phyloP scores from a whole-genome alignment of 2,113 vertebrate genomes.

The Pluvialis apricaria region DNA sequence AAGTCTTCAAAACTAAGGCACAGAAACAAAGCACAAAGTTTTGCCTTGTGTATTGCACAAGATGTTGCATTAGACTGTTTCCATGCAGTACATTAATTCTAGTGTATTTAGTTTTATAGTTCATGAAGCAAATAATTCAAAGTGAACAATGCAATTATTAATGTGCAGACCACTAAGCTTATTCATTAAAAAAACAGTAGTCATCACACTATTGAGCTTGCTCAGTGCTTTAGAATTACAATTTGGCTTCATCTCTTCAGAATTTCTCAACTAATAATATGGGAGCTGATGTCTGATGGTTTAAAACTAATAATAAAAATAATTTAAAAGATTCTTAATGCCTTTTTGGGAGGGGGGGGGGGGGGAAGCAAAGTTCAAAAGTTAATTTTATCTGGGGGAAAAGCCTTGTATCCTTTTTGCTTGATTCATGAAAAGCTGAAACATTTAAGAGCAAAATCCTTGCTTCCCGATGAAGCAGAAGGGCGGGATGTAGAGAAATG shows the following conservation, averaged over 20 bases:
- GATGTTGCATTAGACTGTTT: not conserved
- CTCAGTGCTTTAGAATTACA: not conserved
- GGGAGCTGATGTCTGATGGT: not conserved
- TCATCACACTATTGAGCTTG: not conserved
- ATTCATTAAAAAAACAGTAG: not conserved
- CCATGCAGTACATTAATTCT: not conserved
- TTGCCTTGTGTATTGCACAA: not conserved
- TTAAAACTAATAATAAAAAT: not conserved
- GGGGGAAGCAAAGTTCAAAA: not conserved
- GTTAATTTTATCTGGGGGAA: not conserved
- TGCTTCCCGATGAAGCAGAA: not conserved
- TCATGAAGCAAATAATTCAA: not conserved
- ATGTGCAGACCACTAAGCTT: not conserved
- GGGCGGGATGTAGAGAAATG: not conserved
- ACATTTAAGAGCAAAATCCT: not conserved
- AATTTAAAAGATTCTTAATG: not conserved
- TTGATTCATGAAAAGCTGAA: not conserved
- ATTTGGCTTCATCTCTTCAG: not conserved
- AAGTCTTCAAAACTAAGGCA: not conserved
- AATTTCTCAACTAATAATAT: not conserved
- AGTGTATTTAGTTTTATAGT: not conserved
- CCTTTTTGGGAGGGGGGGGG: no score
- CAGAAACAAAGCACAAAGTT: not conserved
- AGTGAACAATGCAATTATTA: not conserved
- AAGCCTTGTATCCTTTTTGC: not conserved